Conservation (phyloP, 2,797 vertebrate species). For the Erithacus rubecula region DNA sequence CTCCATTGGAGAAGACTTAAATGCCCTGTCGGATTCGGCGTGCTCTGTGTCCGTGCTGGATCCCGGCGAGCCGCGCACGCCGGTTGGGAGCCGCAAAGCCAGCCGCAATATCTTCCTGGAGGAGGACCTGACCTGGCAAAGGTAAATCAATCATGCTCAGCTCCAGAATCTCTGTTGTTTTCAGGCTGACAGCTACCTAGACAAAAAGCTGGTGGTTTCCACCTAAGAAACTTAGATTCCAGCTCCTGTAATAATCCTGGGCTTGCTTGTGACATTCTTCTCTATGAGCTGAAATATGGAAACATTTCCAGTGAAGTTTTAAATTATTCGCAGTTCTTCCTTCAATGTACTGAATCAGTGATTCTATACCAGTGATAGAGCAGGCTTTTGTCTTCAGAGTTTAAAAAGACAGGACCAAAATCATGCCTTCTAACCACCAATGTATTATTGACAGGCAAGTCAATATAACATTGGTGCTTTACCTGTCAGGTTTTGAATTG, state of each 20-base stretch:
- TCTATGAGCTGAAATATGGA: not conserved
- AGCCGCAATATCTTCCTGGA: constrained; percentile 98
- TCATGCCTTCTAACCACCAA: not conserved
- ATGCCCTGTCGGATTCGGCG: constrained; percentile 87
- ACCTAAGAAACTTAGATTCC: not conserved
- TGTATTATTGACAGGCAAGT: not conserved
- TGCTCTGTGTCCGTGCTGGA: constrained; percentile 88
- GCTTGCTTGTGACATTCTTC: not conserved
- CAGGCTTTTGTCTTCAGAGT: not conserved
- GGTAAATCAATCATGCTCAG: constrained; percentile 71
- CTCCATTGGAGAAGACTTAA: constrained; percentile 94
- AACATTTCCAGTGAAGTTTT: not conserved
- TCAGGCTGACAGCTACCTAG: not conserved
- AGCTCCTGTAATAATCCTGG: not conserved
- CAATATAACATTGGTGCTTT: not conserved
- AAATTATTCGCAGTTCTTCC: not conserved
- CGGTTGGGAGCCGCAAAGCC: constrained; percentile 91
- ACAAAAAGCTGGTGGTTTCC: not conserved
- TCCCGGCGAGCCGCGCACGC: constrained; percentile 91
- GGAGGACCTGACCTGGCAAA: constrained; percentile 96
- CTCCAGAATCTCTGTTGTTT: not conserved
- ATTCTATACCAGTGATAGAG: not conserved
- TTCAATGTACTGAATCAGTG: not conserved
- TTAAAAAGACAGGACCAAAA: not conserved
- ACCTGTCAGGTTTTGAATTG: not conserved